A percentile compares a stretch with the other conserved stretches of the same genome.
Conservation (phyloP, 2,113 vertebrate genomes). For the Pteronura brasiliensis region DNA sequence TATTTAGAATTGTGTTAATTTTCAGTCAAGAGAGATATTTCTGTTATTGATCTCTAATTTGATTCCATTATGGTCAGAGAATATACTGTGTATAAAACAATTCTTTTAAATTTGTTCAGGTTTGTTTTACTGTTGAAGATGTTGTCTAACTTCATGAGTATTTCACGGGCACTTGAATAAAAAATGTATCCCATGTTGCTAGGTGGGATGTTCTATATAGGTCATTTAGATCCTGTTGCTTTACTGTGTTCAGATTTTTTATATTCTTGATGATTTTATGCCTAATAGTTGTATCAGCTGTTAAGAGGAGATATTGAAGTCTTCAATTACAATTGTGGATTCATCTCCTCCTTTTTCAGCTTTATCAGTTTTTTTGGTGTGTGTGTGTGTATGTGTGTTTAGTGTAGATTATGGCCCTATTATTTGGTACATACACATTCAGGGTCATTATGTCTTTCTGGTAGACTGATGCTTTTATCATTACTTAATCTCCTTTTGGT, state of each 20-base stretch:
- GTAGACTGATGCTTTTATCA: neutral
- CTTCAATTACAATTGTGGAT: neutral
- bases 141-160: neutral
- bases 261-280: neutral
- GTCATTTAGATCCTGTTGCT: neutral
- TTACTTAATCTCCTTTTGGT: neutral
- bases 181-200: neutral
- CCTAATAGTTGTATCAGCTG: neutral
- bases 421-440: neutral
- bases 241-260: neutral
- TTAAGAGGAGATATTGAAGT: neutral
- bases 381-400: neutral
- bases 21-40: neutral
- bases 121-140: neutral
- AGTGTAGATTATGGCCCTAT: neutral
- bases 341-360: neutral
- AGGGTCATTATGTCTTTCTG: neutral
- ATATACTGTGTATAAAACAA: neutral
- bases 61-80: neutral
- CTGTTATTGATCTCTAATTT: neutral
- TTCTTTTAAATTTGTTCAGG: neutral
- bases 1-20: neutral
- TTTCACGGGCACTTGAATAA: neutral
- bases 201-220: neutral
- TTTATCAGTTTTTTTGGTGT: neutral